phyloP scores from a whole-genome alignment of 2,888 invertebrate species.

The Platycheirus albimanus region DNA sequence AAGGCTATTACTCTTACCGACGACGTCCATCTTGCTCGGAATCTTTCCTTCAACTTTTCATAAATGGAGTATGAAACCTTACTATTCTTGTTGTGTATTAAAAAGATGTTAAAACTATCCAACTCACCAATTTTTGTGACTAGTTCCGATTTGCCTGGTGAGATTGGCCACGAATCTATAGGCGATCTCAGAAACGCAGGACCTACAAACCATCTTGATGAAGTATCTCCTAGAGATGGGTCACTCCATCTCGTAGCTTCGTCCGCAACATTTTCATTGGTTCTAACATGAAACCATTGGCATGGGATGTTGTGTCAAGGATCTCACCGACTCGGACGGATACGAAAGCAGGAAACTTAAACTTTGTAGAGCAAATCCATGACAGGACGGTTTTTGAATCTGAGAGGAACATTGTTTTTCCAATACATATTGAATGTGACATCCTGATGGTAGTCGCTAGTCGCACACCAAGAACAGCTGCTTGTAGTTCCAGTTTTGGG shows the following conservation, averaged over 20 bases:
- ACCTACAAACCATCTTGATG: background rate
- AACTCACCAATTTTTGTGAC: background rate
- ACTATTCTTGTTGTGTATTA: background rate
- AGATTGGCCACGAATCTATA: conserved; percentile 1
- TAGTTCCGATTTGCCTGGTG: conserved; percentile 1
- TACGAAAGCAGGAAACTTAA: conserved; percentile 21
- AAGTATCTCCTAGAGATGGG: background rate
- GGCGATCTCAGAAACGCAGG: conserved; percentile 12
- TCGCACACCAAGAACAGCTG: background rate
- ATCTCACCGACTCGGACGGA: conserved; percentile 17
- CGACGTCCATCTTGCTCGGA: conserved; percentile 1
- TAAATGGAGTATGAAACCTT: background rate
- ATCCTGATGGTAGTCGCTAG: background rate
- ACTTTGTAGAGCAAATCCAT: background rate
- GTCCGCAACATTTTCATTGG: conserved; percentile 25
- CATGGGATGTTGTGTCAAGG: conserved; percentile 8
- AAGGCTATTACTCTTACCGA: background rate
- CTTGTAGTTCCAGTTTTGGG: conserved; percentile 1
- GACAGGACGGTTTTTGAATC: background rate
- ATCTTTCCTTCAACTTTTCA: background rate
- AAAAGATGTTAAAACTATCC: background rate
- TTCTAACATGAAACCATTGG: conserved; percentile 26
- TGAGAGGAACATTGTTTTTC: background rate
- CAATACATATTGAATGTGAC: background rate
- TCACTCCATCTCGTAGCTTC: conserved; percentile 12